Evolutionary conservation across 2,888 invertebrate species (phyloP), one percentile per base, ranked within the genome.

Genomic region (Microplitis deprimator): DNA sequence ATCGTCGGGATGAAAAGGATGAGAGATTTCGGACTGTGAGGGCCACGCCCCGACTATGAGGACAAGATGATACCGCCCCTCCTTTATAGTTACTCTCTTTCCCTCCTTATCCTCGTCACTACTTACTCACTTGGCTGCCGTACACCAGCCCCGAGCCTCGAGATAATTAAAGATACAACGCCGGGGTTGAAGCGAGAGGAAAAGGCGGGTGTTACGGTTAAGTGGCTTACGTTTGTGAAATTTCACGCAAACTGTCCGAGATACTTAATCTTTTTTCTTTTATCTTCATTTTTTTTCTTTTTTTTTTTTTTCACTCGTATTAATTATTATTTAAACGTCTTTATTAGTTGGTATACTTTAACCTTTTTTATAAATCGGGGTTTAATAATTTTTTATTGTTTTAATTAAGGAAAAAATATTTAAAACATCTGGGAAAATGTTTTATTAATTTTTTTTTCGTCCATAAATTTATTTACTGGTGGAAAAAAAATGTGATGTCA

Each of bases 161-260:
- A 82, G 87, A 88, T 87, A 88, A 87, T 87, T 87, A 87, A 88
- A 87, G 87, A 87, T 86, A 88, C 86, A 86, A 86, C 86, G 84
- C 83, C 86, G 76, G 77, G 67, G 29, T 29, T 29, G 29, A 29
- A 29, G 60, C 39, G 71, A 68, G 39, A 68, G 62, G 61, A 61
- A 39, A 64, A 65, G 59, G 41, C 16, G 76, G 62, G 40, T 69
- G 65, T 73, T 68, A 67, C 81, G 79, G 80, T 82, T 85, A 87
- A 87, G 86, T 87, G 85, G 86, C 85, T 87, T 87, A 85, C 85
- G 86, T 84, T 81, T 80, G 83, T 84, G 80, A 81, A 84, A 84
- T 85, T 82, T 84, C 81, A 82, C 81, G 68, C 79, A 77, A 81
- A 74, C 41, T 60, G 62, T 29, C 29, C n/a, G n/a, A 50, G 50